Base-by-base conservation (phyloP, 2,888 invertebrate genomes). In the Trachelus tabidus region DNA sequence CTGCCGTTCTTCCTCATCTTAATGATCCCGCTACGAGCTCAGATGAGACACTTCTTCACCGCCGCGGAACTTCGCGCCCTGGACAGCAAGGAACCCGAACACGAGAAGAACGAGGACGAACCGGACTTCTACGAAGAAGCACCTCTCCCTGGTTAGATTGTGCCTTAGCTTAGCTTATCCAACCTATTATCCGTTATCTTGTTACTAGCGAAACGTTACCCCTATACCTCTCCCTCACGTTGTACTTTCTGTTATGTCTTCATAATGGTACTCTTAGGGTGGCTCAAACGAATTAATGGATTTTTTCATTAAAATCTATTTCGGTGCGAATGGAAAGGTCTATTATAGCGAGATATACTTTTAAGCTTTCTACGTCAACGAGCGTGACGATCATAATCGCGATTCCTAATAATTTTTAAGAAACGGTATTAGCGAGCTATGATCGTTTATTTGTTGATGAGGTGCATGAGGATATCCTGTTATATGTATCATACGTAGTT, bases 61-160 rank as follows among this genome's bases (percentile, higher is more conserved):
- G 94, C 95, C 33, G 93, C 95, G 79, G 98, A 98, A 91, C 93
- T 98, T 69, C 93, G 96, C 90, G 97, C 97, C 91, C 93, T 98
- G 92, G 98, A 98, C 92, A 97, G 97, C 86, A 95, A 94, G 85
- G 96, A 96, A 91, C 95, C 95, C 84, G 96, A 96, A 83, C 95
- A 94, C 77, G 96, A 96, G 89, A 91, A 92, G 78, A 94, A 94
- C 85, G 97, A 96, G 86, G 96, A 97, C 90, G 98, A 98, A 90
- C 97, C 97, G 12, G 98, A 98, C 92, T 98, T 98, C 93, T 98
- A 98, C 92, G 96, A 97, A 87, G 96, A 98, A 93, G 97, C 98
- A 80, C 96, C 96, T 78, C 93, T 97, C 90, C 96, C 97, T 85
- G 95, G 96, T 85, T 96, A 95, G 92, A 91, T 82, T 82, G 90